A percentile compares a stretch with the other conserved stretches of the same genome.
phyloP scores from a whole-genome alignment of 2,113 vertebrate species.

The Semicossyphus pulcher region DNA sequence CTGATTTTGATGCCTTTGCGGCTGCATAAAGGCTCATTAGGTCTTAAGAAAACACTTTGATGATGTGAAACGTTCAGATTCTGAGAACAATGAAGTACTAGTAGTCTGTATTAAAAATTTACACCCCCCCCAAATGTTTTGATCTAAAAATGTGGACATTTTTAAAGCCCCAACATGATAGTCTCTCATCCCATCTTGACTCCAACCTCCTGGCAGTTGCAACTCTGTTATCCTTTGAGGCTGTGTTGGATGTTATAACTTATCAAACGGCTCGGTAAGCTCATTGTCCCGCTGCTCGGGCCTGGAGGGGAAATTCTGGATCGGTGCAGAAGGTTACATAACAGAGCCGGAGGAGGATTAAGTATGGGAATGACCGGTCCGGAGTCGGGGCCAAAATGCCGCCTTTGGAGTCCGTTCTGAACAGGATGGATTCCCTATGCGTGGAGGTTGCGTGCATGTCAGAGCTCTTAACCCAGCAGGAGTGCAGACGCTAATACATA shows the following conservation, averaged over 20 bases:
- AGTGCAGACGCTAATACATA: conserved; percentile 67
- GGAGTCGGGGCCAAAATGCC: conserved; percentile 11
- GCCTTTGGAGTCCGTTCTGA: conserved; percentile 11
- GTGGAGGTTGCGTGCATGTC: conserved; percentile 51
- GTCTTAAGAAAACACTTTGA: not conserved
- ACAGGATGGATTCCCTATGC: conserved; percentile 30
- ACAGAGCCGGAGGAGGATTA: conserved; percentile 54
- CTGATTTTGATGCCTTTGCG: conserved; percentile 8
- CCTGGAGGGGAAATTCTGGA: conserved; percentile 22
- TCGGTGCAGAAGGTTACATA: conserved; percentile 56
- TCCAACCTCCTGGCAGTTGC: conserved; percentile 19
- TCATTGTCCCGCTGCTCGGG: conserved; percentile 35
- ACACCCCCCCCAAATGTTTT: not conserved
- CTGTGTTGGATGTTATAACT: conserved; percentile 52
- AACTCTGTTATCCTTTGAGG: conserved; percentile 24
- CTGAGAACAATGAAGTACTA: too few species aligned
- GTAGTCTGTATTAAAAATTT: not conserved
- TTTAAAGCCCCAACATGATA: not conserved
- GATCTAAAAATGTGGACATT: not conserved
- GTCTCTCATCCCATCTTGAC: not conserved
- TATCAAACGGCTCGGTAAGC: conserved; percentile 43
- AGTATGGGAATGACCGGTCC: conserved; percentile 54
- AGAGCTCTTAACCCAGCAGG: conserved; percentile 66
- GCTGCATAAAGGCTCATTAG: conserved; percentile 1
- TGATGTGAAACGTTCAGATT: not conserved